A percentile compares a stretch with the other conserved stretches of the same genome.
phyloP scores from a whole-genome alignment of 64 coral and sea anemone species.

The Actinia equina region DNA sequence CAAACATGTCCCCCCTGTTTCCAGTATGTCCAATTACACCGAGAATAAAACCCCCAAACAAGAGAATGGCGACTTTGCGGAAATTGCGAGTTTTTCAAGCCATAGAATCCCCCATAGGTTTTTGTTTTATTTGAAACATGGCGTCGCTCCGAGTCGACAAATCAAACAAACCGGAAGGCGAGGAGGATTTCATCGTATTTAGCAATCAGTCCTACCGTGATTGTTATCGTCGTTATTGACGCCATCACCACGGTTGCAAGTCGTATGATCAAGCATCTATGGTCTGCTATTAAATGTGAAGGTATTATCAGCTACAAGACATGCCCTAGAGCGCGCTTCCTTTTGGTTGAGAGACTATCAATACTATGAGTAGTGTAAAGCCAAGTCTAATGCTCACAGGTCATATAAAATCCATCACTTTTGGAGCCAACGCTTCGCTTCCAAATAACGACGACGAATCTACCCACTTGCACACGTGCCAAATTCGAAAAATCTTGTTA shows the following conservation, averaged over 20 bases:
- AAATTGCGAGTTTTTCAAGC: not conserved
- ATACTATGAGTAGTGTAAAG: not conserved
- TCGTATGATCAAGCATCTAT: not conserved
- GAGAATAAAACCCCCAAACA: too few species aligned
- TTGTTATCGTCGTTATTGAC: not conserved
- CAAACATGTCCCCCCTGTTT: too few species aligned
- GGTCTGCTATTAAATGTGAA: not conserved
- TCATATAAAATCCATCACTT: not conserved
- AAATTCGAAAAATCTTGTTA: too few species aligned
- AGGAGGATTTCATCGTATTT: not conserved
- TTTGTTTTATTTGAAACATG: too few species aligned
- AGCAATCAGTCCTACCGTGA: too few species aligned
- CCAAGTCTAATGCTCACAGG: not conserved
- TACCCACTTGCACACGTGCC: too few species aligned
- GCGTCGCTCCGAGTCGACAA: not conserved
- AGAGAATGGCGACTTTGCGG: too few species aligned
- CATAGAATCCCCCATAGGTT: too few species aligned
- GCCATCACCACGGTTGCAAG: not conserved
- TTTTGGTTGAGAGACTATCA: not conserved
- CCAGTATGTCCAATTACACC: too few species aligned
- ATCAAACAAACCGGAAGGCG: not conserved
- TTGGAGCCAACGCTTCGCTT: not conserved
- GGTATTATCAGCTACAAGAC: not conserved
- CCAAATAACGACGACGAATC: too few species aligned
- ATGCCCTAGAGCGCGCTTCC: not conserved